phyloP scores from a whole-genome alignment of 2,797 vertebrate genomes.

The Rhynchotus rufescens region DNA sequence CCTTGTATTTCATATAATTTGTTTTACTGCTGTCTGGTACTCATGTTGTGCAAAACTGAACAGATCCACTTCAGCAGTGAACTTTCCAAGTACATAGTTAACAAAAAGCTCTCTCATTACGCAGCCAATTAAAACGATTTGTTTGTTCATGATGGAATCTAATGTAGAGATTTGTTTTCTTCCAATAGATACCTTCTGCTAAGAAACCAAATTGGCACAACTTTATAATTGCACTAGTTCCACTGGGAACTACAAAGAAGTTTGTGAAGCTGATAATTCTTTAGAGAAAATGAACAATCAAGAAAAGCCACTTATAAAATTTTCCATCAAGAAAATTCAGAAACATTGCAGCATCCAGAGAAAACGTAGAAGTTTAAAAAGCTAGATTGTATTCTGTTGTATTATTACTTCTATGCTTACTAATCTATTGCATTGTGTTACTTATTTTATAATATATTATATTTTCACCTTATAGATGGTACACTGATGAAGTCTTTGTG shows the following conservation, averaged over 20 bases:
- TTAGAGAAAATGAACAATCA: slow-evolving; percentile 67
- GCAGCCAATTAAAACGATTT: slow-evolving; percentile 73
- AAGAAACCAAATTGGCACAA: slow-evolving; percentile 78
- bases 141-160: slow-evolving; percentile 71
- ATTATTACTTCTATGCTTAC: no score
- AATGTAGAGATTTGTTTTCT: slow-evolving; percentile 76
- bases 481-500: not conserved
- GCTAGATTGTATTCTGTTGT: not conserved
- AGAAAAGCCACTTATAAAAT: slow-evolving; percentile 68
- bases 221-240: slow-evolving; percentile 80
- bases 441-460: not conserved
- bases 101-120: slow-evolving; percentile 63
- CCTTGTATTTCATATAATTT: not conserved
- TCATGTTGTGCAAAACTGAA: not conserved
- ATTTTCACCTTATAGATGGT: not conserved
- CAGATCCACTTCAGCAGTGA: not conserved
- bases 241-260: slow-evolving; percentile 73
- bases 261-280: slow-evolving; percentile 78
- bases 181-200: slow-evolving; percentile 72
- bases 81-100: slow-evolving; percentile 17
- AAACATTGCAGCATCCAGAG: slow-evolving; percentile 22
- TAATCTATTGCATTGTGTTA: not conserved
- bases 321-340: slow-evolving; percentile 53
- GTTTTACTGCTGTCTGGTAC: not conserved
- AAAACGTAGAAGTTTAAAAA: slow-evolving; percentile 29